A percentile compares a stretch with the other conserved stretches of the same genome.
These are phyloP conservation scores for Actinia equina DNA, from an alignment of 64 coral and sea anemone genomes.

Conservation along the genomic window DNA sequence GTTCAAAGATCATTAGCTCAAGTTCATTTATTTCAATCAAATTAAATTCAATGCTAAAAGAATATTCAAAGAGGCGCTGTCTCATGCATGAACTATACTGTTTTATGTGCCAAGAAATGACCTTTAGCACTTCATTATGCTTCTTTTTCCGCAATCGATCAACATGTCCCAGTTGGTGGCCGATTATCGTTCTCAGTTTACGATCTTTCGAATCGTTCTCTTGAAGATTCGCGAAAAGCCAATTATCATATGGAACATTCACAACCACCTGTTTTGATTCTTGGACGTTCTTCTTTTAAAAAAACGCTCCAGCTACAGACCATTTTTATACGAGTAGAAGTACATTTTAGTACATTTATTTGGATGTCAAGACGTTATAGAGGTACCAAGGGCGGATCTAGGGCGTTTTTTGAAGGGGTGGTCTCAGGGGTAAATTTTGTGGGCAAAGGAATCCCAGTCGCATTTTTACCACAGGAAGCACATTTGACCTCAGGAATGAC, in stretches of 20 bases:
- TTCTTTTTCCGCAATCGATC: neutral
- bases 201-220: neutral
- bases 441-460: too few species aligned
- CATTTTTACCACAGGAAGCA: too few species aligned
- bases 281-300: too few species aligned
- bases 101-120: neutral
- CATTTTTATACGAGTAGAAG: too few species aligned
- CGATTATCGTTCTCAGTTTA: neutral
- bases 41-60: neutral
- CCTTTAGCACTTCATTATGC: neutral
- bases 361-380: neutral
- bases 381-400: too few species aligned
- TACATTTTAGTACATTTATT: neutral
- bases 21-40: too few species aligned
- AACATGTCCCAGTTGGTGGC: neutral
- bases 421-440: too few species aligned
- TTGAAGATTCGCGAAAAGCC: neutral
- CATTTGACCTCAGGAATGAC: too few species aligned
- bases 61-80: neutral
- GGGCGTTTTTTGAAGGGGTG: too few species aligned
- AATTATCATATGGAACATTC: too few species aligned
- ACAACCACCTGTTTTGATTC: too few species aligned
- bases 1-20: neutral
- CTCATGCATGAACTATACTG: neutral
- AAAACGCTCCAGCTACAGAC: too few species aligned